Percentiles rank a stretch among this genome's conserved stretches.
phyloP scores from a whole-genome alignment of 2,113 vertebrate species.

The Orientallactaga bullata region DNA sequence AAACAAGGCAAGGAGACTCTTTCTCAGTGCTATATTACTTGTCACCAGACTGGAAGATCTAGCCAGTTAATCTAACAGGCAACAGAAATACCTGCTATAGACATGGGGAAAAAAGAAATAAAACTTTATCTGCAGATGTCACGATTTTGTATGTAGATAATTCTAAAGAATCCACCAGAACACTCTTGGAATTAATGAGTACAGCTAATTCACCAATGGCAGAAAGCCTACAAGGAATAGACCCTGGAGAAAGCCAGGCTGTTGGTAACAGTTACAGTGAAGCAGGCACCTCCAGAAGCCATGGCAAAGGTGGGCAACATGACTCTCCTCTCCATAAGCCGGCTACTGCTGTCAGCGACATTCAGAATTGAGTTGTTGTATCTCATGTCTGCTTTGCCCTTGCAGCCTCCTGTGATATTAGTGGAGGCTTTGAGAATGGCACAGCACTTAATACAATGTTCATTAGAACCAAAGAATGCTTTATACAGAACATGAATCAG shows the following conservation, averaged over 20 bases:
- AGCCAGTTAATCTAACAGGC: neutral
- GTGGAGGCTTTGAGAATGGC: neutral
- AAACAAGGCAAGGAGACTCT: neutral
- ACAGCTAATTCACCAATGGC: constrained; percentile 3
- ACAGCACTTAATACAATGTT: neutral
- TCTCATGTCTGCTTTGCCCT: constrained; percentile 16
- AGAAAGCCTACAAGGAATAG: neutral
- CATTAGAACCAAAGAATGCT: neutral
- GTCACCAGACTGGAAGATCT: neutral
- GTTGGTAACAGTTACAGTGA: neutral
- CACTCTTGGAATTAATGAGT: neutral
- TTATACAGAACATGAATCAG: constrained; percentile 1
- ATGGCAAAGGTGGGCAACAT: too few relatives aligned
- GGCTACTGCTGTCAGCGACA: neutral
- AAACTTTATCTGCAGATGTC: neutral
- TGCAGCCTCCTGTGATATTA: neutral
- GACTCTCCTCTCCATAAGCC: neutral
- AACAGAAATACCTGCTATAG: neutral
- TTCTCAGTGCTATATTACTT: neutral
- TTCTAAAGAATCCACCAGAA: neutral
- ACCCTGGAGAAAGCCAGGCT: neutral
- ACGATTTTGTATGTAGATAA: constrained; percentile 12
- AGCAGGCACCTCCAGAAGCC: neutral
- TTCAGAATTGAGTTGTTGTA: neutral
- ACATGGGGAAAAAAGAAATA: constrained; percentile 21